Conservation (phyloP, 2,113 vertebrate genomes). For the Chloebia gouldiae region DNA sequence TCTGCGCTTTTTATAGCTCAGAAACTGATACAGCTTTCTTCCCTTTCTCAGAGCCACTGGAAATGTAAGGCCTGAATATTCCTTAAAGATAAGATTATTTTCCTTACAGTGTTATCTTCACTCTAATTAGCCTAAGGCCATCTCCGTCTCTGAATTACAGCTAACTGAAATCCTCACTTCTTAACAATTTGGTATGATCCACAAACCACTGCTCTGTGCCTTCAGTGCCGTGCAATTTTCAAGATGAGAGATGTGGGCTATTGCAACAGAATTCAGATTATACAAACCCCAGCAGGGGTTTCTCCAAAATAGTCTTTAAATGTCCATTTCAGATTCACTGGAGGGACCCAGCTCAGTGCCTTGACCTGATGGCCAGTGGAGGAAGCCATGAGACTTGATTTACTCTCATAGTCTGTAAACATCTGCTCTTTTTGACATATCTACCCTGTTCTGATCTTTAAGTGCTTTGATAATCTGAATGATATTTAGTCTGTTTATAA, state of each 20-base stretch:
- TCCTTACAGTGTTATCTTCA: background rate
- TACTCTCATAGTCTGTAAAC: background rate
- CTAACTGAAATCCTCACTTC: background rate
- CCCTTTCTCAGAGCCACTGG: background rate
- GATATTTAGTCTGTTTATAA: background rate
- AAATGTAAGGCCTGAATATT: background rate
- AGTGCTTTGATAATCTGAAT: background rate
- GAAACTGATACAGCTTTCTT: background rate
- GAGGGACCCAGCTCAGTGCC: background rate
- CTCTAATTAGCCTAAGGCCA: background rate
- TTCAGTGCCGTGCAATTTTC: background rate
- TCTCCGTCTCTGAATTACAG: background rate
- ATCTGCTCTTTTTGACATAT: background rate
- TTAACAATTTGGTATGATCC: background rate
- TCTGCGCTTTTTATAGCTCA: slow-evolving; percentile 8
- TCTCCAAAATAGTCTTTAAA: background rate
- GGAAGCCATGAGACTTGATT: background rate
- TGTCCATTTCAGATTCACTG: background rate
- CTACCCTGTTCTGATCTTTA: background rate
- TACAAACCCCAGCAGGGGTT: background rate
- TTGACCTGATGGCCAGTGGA: background rate
- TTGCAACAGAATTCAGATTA: background rate
- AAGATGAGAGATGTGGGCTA: background rate
- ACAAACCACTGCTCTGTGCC: background rate
- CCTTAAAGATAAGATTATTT: background rate